Evolutionary conservation across 2,797 vertebrate genomes (phyloP), one percentile per base, ranked within the genome.

Genomic region (Liasis olivaceus): DNA sequence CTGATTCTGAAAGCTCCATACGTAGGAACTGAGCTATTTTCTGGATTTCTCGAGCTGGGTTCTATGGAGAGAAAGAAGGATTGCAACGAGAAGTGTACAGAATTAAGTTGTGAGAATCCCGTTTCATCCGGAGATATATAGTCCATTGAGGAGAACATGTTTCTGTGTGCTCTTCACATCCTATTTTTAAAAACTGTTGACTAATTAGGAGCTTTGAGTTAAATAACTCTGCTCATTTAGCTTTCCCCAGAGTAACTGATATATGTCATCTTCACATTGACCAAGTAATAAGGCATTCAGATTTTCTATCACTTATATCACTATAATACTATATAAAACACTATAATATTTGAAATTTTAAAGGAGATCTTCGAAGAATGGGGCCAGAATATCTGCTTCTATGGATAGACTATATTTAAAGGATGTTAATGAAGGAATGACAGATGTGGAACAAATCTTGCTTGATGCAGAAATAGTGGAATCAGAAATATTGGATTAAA

Each of bases 1-100:
- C 22, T 4, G 92, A 20, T 24, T 92, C 93, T 0, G 86, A 20
- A 58, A 96, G 42, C 11, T 93, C 72, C 62, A 72, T n/a, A 4
- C 28, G 56, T 72, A 96, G 17, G 62, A 94, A 96, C 24, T 63
- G 64, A 5, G 88, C 36, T 31, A 96, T 86, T 89, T 95, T 95
- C 15, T 5, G 51, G 62, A 96, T 87, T 90, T 94, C 95, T 2
- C 62, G 47, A 31, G 22, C 69, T 17, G 91, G 90, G 26, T 96
- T 91, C 95, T 96, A 77, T n/a, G 6, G 24, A 58, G 2, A 42
- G 36, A 51, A 42, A 90, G 58, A 88, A 51, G 14, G 26, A 20
- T 28, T 31, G 28, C 8, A n/a, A 12, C 13, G 8, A 63, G 62
- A 11, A 47, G 5, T 47, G 31, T 42, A 26, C 13, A 26, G 36